Evolutionary conservation across 1,140 invertebrate species (phyloP).

Genomic region (Hypsibius dujardini): DNA sequence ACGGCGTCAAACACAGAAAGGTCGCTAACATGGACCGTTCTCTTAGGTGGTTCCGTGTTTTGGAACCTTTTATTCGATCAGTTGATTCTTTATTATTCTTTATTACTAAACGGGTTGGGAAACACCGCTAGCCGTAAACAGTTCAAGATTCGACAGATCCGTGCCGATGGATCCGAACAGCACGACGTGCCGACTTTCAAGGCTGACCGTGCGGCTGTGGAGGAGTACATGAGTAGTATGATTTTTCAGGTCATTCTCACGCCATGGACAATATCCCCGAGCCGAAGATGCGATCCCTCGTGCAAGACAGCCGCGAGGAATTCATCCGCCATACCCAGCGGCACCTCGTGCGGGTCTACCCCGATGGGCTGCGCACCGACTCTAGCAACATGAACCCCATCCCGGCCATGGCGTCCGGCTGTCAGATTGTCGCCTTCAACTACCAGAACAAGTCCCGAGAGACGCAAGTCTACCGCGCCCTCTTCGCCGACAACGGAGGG

Average conservation of each 20-base stretch:
- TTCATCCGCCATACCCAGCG: conserved; percentile 40
- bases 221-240: too few species aligned
- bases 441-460: conserved; percentile 74
- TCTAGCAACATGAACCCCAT: conserved; percentile 43
- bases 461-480: conserved; percentile 41
- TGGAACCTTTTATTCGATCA: too few species aligned
- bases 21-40: too few species aligned
- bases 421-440: conserved; percentile 52
- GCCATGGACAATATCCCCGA: conserved; percentile 41
- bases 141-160: too few species aligned
- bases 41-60: too few species aligned
- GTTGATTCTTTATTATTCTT: too few species aligned
- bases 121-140: too few species aligned
- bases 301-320: conserved; percentile 36
- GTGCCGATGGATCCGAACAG: too few species aligned
- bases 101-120: too few species aligned
- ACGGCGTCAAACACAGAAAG: too few species aligned
- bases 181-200: too few species aligned
- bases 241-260: conserved; percentile 34
- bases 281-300: conserved; percentile 35
- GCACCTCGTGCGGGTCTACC: conserved; percentile 38
- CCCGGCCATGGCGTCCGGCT: conserved; percentile 42
- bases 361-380: conserved; percentile 39
- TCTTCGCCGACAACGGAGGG: conserved; percentile 44
- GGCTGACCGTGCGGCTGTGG: too few species aligned